Base-by-base conservation (phyloP, 2,797 vertebrate genomes). In the Tragopan temminckii region DNA sequence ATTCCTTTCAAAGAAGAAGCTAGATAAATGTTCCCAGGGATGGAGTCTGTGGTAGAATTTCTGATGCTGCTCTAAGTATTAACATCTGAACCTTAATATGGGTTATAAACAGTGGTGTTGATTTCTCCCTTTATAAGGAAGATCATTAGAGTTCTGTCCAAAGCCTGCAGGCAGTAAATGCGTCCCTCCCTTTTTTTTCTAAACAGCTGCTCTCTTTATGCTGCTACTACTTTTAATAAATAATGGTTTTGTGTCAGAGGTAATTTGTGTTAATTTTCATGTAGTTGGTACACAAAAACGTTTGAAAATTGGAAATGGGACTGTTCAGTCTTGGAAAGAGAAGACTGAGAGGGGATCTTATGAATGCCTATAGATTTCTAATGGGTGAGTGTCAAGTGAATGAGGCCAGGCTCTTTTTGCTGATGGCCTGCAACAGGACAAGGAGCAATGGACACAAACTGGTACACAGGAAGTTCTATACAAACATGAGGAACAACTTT, bases 21-120 rank as follows among this genome's bases (percentile, higher is more conserved):
- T 24, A 19, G 17, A 9, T 35, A 12, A 53, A 43, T 1, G 10
- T 9, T 9, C 0, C 10, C 12, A 13, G 69, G 57, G 48, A 38
- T n/a, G 16, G 25, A 5, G 6, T 46, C 42, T 58, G 48, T 6
- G 12, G 1, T 38, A 21, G 5, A 31, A 10, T 58, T 67, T 14
- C 9, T 81, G 1, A 0, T 4, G 8, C 42, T 62, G 40, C 15
- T 4, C 2, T 25, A 64, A 21, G 24, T 27, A 4, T 55, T 66
- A 53, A 9, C 14, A 33, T 59, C 33, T 9, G 36, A 48, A 53
- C 63, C 33, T 62, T 3, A 5, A 4, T 43, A 0, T 5, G 29
- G 25, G 45, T 23, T 15, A 2, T n/a, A 33, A 55, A 21, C 38
- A n/a, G 13, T 21, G 50, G 24, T 35, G 31, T 13, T n/a, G 19